Evolutionary conservation across 2,113 vertebrate genomes (phyloP).

Genomic region (Chrysochloris asiatica): DNA sequence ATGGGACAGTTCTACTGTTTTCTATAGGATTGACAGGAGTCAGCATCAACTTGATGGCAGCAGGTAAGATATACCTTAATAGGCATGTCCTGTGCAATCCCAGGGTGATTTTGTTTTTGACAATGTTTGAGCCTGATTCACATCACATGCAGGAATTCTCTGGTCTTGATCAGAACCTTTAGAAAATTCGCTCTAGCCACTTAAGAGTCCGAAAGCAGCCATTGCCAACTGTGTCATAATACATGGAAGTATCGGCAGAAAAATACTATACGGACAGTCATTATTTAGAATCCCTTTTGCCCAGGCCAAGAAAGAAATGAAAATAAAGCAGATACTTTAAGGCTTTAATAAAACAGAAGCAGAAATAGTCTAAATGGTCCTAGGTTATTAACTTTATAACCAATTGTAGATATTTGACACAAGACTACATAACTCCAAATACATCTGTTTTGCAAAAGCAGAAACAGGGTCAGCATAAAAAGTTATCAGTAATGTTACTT

Average conservation of each 20-base stretch:
- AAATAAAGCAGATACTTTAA: slow-evolving; percentile 33
- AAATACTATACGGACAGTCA: neutral
- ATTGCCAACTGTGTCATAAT: neutral
- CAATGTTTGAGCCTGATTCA: slow-evolving; percentile 43
- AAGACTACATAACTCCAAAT: neutral
- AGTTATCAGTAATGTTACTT: neutral
- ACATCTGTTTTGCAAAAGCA: slow-evolving; percentile 10
- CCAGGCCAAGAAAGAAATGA: slow-evolving; percentile 42
- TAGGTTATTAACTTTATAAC: slow-evolving; percentile 24
- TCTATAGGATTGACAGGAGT: too few relatives aligned
- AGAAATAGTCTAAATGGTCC: slow-evolving; percentile 31
- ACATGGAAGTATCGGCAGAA: slow-evolving; percentile 23
- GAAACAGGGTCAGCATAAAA: neutral
- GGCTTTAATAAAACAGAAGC: slow-evolving; percentile 59
- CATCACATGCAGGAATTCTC: slow-evolving; percentile 64
- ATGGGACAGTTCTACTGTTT: too few relatives aligned
- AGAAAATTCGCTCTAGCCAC: slow-evolving; percentile 42
- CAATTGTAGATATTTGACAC: slow-evolving; percentile 10
- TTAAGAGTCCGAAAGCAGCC: neutral
- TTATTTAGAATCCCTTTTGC: slow-evolving; percentile 44
- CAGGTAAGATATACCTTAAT: neutral
- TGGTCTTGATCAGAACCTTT: slow-evolving; percentile 64
- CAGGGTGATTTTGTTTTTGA: neutral
- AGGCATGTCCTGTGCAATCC: neutral
- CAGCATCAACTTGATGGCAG: too few relatives aligned